Evolutionary conservation across 1,140 invertebrate species (phyloP).

Genomic region (Zophobas atratus): DNA sequence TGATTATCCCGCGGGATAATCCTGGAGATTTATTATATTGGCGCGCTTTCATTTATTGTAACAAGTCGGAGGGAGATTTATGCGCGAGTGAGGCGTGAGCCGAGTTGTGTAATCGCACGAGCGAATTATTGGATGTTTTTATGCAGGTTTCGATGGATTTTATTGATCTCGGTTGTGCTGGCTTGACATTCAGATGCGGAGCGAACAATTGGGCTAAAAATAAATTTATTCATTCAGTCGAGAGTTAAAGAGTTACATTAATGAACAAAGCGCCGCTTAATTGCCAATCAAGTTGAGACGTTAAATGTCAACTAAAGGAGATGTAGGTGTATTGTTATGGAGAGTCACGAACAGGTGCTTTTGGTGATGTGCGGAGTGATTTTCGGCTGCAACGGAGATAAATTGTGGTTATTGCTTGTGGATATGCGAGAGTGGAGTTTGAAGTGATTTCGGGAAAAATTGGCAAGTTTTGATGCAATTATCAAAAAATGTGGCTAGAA

Average conservation of each 20-base stretch:
- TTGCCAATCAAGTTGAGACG: conserved; percentile 41
- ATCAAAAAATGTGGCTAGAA: no score
- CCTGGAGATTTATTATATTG: conserved; percentile 8
- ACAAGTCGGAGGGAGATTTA: neutral
- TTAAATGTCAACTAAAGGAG: conserved; percentile 34
- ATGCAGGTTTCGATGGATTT: neutral
- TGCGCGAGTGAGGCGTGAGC: no score
- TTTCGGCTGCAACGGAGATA: no score
- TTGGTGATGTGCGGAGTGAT: no score
- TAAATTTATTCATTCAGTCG: conserved; percentile 3
- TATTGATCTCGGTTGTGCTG: neutral
- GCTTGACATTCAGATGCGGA: neutral
- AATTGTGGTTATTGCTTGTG: no score
- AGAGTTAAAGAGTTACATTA: conserved; percentile 6
- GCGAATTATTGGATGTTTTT: neutral
- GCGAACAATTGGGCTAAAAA: neutral
- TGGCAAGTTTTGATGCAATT: no score
- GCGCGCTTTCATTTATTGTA: conserved; percentile 15
- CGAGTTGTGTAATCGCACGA: no score
- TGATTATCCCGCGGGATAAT: conserved; percentile 1
- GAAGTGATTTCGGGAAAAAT: no score
- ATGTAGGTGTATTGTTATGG: conserved; percentile 22
- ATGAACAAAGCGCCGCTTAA: conserved; percentile 47
- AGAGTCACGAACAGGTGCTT: neutral
- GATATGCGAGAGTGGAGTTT: no score